These are phyloP conservation scores for Malurus elegans DNA, from an alignment of 2,113 vertebrate species.

Conservation along the genomic window DNA sequence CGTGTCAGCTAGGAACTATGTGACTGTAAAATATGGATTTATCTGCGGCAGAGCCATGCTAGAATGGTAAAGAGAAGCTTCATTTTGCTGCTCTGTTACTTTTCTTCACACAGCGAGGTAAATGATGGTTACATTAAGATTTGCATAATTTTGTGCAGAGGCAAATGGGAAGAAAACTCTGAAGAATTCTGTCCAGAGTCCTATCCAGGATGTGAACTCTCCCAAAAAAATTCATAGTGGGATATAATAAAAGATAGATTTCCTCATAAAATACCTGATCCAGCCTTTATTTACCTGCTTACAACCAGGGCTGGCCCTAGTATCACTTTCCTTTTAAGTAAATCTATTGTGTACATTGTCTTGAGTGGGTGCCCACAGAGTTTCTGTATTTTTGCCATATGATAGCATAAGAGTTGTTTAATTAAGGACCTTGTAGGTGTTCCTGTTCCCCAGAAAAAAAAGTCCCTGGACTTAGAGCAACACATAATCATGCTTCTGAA, in stretches of 20 bases:
- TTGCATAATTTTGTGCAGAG: neutral
- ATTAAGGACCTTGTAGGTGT: neutral
- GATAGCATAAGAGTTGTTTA: neutral
- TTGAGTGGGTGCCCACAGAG: neutral
- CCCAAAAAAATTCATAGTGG: neutral
- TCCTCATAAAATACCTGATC: neutral
- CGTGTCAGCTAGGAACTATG: neutral
- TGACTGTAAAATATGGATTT: neutral
- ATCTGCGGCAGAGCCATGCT: neutral
- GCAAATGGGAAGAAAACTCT: neutral
- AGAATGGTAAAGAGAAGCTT: neutral
- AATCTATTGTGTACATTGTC: neutral
- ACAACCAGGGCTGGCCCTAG: neutral
- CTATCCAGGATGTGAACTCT: neutral
- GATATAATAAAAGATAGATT: neutral
- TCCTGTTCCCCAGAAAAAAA: neutral
- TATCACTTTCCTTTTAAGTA: neutral
- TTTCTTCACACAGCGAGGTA: neutral
- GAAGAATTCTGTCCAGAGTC: neutral
- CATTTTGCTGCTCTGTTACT: neutral
- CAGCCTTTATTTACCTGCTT: neutral
- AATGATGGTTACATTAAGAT: neutral
- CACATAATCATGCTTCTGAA: neutral
- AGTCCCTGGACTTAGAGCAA: neutral
- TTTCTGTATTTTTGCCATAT: neutral